Conservation (phyloP, 2,113 vertebrate genomes). For the Heterocephalus glaber region DNA sequence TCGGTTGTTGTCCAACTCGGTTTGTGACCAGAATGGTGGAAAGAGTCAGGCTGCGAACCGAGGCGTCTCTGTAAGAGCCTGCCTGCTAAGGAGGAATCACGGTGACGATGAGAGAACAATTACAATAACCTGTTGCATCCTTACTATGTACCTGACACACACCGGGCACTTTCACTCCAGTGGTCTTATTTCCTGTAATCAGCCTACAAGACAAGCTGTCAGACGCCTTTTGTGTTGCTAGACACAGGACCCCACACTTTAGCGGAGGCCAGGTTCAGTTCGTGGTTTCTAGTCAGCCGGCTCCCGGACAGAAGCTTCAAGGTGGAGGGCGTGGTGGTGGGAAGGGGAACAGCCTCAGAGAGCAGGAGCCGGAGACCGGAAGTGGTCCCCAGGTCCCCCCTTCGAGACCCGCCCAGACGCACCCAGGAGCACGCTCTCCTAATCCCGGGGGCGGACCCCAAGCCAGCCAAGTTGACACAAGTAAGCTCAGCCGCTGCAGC, state of each 20-base stretch:
- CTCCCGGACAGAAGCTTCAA: not conserved
- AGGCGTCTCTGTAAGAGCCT: not conserved
- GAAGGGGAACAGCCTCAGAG: not conserved
- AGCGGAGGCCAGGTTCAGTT: not conserved
- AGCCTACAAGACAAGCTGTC: not conserved
- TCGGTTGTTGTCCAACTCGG: not conserved
- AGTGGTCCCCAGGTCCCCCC: too few relatives aligned
- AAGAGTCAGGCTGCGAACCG: not conserved
- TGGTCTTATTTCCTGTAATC: slow-evolving; percentile 37
- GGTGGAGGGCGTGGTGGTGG: too few relatives aligned
- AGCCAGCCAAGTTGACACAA: not conserved
- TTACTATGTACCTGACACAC: not conserved
- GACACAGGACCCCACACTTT: not conserved
- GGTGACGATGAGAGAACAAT: not conserved
- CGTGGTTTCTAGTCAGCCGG: not conserved
- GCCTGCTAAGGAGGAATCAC: not conserved
- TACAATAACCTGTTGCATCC: not conserved
- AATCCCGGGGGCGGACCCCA: not conserved
- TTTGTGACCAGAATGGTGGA: too few relatives aligned
- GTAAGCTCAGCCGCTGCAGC: not conserved
- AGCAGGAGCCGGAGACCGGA: not conserved
- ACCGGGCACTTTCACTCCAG: not conserved
- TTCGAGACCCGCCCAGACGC: too few relatives aligned
- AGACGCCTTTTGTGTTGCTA: not conserved
- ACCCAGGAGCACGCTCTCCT: not conserved